Conservation (phyloP, 2,797 vertebrate species). For the Platyrinchus mystaceus region DNA sequence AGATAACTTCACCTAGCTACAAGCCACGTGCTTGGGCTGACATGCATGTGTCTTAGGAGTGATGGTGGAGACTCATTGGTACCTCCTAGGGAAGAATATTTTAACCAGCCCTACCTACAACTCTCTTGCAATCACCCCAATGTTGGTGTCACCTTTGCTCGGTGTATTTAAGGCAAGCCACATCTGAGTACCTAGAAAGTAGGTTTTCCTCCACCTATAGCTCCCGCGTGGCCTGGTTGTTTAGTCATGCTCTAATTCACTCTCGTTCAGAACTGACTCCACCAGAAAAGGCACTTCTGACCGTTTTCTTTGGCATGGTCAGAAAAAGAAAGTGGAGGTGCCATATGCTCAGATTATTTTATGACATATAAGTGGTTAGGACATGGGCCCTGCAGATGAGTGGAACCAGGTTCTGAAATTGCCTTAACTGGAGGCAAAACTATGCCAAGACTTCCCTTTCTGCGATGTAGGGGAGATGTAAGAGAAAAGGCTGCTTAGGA, state of each 20-base stretch:
- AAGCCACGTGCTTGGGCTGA: background rate
- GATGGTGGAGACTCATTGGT: background rate
- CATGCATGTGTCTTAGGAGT: background rate
- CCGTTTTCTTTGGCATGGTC: background rate
- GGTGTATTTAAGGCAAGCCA: background rate
- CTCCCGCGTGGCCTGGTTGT: background rate
- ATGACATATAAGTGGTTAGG: background rate
- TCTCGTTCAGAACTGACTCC: background rate
- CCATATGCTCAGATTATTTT: background rate
- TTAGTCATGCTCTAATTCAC: slow-evolving; percentile 62
- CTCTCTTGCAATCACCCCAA: background rate
- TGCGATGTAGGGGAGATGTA: background rate
- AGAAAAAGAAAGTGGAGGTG: background rate
- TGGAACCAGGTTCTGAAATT: background rate
- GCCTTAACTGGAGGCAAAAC: background rate
- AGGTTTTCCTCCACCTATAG: slow-evolving; percentile 36
- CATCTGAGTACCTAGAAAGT: slow-evolving; percentile 50
- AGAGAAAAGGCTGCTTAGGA: background rate
- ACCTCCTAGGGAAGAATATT: background rate
- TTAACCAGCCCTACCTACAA: background rate
- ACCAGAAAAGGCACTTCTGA: background rate
- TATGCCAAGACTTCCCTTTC: background rate
- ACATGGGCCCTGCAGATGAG: background rate
- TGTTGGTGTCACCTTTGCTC: background rate
- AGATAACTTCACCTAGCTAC: background rate